Percentiles rank a stretch among this genome's conserved stretches.
Evolutionary conservation across 53 echinoderm and acorn worm species (phyloP).

Genomic region (Zoroaster sp.): DNA sequence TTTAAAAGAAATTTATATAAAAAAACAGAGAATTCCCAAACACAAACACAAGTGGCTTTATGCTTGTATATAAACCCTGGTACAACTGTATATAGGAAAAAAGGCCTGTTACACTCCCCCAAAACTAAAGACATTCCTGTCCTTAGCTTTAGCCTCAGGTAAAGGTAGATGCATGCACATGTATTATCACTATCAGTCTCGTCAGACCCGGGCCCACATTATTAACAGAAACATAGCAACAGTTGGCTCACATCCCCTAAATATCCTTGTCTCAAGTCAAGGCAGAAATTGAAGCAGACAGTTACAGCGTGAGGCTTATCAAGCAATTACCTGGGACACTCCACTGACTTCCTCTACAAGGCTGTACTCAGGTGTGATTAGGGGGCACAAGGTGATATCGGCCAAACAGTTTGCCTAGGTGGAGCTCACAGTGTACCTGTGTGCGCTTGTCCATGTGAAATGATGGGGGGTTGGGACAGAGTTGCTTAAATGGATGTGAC

Average conservation of each 20-base stretch:
- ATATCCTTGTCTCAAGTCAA: neutral
- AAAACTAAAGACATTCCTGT: neutral
- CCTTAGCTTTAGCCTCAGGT: neutral
- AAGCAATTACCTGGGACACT: constrained; percentile 46
- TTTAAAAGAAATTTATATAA: no score
- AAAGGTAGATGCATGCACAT: neutral
- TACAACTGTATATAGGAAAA: no score
- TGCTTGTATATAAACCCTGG: no score
- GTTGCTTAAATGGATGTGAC: neutral
- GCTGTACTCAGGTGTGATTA: constrained; percentile 15
- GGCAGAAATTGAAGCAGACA: constrained; percentile 26
- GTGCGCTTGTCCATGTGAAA: neutral
- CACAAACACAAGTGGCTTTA: no score
- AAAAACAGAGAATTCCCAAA: no score
- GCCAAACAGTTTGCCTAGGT: neutral
- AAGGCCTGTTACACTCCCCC: no score
- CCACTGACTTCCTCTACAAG: constrained; percentile 14
- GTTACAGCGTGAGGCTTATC: constrained; percentile 47
- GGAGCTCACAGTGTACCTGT: neutral
- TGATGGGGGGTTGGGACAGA: neutral
- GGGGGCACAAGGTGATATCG: neutral
- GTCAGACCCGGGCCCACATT: neutral
- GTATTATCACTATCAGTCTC: neutral
- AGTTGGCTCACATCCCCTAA: neutral
- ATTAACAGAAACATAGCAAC: neutral